Conservation (phyloP, 1,140 invertebrate species). For the Diplogasteroides magnus region DNA sequence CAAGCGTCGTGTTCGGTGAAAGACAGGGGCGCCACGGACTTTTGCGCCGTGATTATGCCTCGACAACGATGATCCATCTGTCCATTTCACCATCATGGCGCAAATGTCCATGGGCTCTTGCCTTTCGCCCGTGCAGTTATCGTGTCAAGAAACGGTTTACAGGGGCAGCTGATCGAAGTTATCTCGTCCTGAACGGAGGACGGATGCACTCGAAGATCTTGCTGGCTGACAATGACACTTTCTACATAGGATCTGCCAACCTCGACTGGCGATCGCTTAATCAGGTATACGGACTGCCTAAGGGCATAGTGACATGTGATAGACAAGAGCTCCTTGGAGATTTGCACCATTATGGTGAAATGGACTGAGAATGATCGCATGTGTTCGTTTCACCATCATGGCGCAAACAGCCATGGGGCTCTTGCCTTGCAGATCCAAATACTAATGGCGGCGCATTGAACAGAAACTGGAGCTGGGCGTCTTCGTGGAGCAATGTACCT, state of each 20-base stretch:
- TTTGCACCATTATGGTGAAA: constrained; percentile 11
- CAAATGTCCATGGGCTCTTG: too few relatives aligned
- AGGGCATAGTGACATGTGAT: too few relatives aligned
- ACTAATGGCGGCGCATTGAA: too few relatives aligned
- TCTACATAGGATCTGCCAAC: constrained; percentile 65
- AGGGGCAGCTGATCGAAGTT: constrained; percentile 68
- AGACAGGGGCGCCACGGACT: too few relatives aligned
- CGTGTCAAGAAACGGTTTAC: too few relatives aligned
- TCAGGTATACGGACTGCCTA: constrained; percentile 73
- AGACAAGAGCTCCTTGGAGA: neutral
- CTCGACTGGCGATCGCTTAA: constrained; percentile 85
- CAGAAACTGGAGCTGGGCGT: constrained; percentile 90
- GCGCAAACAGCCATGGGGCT: too few relatives aligned
- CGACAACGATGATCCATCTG: constrained; percentile 21
- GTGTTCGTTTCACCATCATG: too few relatives aligned
- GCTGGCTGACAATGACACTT: constrained; percentile 69
- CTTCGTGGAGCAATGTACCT: constrained; percentile 74
- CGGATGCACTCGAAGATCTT: constrained; percentile 89
- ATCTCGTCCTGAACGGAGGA: constrained; percentile 75
- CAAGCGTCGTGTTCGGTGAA: neutral
- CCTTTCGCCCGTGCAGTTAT: too few relatives aligned
- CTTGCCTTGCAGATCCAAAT: too few relatives aligned
- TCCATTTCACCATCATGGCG: constrained; percentile 4
- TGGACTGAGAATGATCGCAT: too few relatives aligned
- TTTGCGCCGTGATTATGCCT: too few relatives aligned